A percentile compares a stretch with the other conserved stretches of the same genome.
These are phyloP conservation scores for Drosophila hamatofila DNA, from an alignment of 2,888 invertebrate genomes.

Conservation along the genomic window DNA sequence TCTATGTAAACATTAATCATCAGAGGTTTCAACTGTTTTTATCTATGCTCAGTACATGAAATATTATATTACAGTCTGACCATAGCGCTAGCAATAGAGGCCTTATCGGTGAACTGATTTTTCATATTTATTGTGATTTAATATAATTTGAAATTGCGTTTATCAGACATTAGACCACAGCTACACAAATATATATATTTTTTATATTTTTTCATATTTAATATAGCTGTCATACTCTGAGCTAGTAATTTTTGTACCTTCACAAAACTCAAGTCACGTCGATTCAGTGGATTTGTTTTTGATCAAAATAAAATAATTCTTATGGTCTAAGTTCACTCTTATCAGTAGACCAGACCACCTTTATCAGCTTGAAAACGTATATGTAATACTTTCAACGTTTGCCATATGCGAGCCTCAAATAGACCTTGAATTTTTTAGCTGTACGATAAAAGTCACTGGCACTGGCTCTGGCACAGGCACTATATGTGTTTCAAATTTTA, in stretches of 20 bases:
- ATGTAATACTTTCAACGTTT: constrained; percentile 9
- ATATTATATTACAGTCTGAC: background rate
- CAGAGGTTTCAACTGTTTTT: background rate
- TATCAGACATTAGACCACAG: constrained; percentile 11
- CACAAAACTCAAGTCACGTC: constrained; percentile 1
- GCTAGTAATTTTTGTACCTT: background rate
- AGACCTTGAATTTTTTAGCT: constrained; percentile 32
- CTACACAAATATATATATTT: background rate
- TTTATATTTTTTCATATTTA: background rate
- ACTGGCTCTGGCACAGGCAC: constrained; percentile 7
- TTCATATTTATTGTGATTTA: constrained; percentile 30
- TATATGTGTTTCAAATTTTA: background rate
- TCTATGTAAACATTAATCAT: constrained; percentile 5
- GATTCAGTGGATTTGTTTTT: constrained; percentile 5
- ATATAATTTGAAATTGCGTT: constrained; percentile 2
- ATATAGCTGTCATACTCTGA: background rate
- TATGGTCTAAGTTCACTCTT: constrained; percentile 13
- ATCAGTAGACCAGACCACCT: constrained; percentile 26
- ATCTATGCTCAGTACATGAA: constrained; percentile 8
- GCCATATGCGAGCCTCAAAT: constrained; percentile 2
- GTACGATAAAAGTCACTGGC: constrained; percentile 36
- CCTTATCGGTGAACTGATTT: constrained; percentile 21
- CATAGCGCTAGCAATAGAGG: background rate
- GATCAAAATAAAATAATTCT: constrained; percentile 15
- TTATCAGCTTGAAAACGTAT: constrained; percentile 43